Evolutionary conservation across 2,888 invertebrate genomes (phyloP).

Genomic region (Drosophila formosana): DNA sequence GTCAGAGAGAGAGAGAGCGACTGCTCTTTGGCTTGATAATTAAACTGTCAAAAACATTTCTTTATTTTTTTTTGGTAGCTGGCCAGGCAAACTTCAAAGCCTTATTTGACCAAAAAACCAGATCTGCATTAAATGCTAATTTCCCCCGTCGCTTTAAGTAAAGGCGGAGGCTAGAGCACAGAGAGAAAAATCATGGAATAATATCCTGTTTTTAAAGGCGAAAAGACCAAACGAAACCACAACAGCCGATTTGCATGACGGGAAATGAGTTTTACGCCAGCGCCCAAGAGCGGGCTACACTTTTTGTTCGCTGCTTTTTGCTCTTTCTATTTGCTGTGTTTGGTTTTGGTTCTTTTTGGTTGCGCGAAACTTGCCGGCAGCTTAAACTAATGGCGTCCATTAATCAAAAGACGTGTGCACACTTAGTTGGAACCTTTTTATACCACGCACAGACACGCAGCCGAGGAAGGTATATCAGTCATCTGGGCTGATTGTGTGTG

Average conservation of each 20-base stretch:
- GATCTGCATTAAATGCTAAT: slow-evolving; percentile 66
- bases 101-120: slow-evolving; percentile 24
- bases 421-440: slow-evolving; percentile 38
- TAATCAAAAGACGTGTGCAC: slow-evolving; percentile 49
- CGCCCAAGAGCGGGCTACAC: slow-evolving; percentile 14
- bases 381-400: slow-evolving; percentile 57
- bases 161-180: neutral
- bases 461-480: neutral
- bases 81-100: slow-evolving; percentile 60
- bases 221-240: slow-evolving; percentile 11
- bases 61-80: slow-evolving; percentile 12
- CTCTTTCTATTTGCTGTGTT: slow-evolving; percentile 10
- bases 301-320: slow-evolving; percentile 27
- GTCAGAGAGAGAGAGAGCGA: neutral
- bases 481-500: neutral
- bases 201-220: slow-evolving; percentile 65
- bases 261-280: slow-evolving; percentile 63
- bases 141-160: slow-evolving; percentile 38
- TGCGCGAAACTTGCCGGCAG: slow-evolving; percentile 29
- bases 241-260: slow-evolving; percentile 48
- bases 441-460: neutral
- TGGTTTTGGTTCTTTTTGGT: neutral
- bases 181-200: slow-evolving; percentile 32
- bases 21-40: slow-evolving; percentile 49
- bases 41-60: slow-evolving; percentile 64